Evolutionary conservation across 2,888 invertebrate genomes (phyloP), one percentile per base, ranked within the genome.

Genomic region (Sesamia inferens): DNA sequence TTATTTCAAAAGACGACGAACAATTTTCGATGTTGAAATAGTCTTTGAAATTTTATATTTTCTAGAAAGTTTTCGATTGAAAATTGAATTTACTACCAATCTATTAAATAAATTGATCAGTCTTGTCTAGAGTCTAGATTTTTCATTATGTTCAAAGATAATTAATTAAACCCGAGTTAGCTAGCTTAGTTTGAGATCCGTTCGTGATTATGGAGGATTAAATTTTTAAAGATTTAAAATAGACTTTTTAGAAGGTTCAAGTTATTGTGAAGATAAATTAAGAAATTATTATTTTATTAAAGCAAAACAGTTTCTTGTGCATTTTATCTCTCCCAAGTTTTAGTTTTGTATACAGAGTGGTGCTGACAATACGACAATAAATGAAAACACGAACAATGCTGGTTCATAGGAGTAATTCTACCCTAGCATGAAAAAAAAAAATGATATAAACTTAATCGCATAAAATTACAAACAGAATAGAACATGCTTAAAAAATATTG

Each of bases 81-180:
- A 68, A 78, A 62, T 81, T 47, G 6, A 58, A 81, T 78, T 44
- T 59, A 71, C 24, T 78, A 63, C 71, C 24, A 68, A 67, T 73
- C 70, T 81, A 64, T 31, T 24, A 54, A 76, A 68, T 67, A 66
- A 72, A 61, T 58, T 59, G 24, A 47, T 57, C 10, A n/a, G 39
- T 57, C n/a, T 48, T 5, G 59, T 31, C 31, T 31, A 31, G 31
- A 59, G 76, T 68, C 68, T 69, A 39, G 51, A 65, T 63, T 77
- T 71, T 72, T 67, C 54, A 74, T 58, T 62, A 61, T 42, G 14
- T 69, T 57, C 67, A 47, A 57, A 67, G 66, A 67, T 69, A 10
- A 61, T 69, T 81, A 72, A 80, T 69, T 69, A 67, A 67, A 48
- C 24, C 24, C 57, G 55, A 65, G n/a, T 72, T 69, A 19, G 51